Base-by-base conservation (phyloP, 2,888 invertebrate species). In the Odiellus spinosus region DNA sequence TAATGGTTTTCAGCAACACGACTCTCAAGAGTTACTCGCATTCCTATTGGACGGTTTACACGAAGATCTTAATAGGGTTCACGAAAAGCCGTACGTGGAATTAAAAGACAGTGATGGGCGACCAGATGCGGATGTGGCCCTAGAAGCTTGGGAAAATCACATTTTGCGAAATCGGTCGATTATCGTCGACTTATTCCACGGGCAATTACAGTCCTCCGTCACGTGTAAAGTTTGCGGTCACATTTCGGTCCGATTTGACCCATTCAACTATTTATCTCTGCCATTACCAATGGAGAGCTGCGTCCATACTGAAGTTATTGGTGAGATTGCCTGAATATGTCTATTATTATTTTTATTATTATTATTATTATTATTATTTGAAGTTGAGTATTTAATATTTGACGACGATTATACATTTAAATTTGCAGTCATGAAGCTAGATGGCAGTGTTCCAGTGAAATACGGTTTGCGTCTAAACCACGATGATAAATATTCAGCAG, bases 31-130 rank as follows among this genome's bases (percentile, higher is more conserved):
- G 69, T 72, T 91, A 56, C 74, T 91, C 32, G 86, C 87, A 44
- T 90, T 90, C 77, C 70, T 91, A 55, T 71, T 91, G 58, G 90
- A 91, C 70, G 81, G 85, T 43, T 72, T 91, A 56, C 90, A 91
- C 67, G 88, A 90, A 71, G 88, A 90, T 67, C 73, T 90, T 54
- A 88, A 88, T 70, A 71, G 66, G 11, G 84, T 84, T 1, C 74
- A 73, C 55, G 71, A 74, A 39, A 78, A 78, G 58, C 78, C 80
- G 1, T 82, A 82, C 60, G 70, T 76, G 3, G 78, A 80, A 61
- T 64, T 82, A 34, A 77, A 79, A 59, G 81, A 83, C 63, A 80
- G 79, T 42, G 78, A 78, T 64, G 81, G 81, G 1, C 66, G 83
- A 36, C 78, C 83, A 1, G 85, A 85, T 66, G 77, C 77, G 42